These are phyloP conservation scores for Cheiracanthium punctorium DNA, from an alignment of 2,888 invertebrate genomes.

Conservation along the genomic window DNA sequence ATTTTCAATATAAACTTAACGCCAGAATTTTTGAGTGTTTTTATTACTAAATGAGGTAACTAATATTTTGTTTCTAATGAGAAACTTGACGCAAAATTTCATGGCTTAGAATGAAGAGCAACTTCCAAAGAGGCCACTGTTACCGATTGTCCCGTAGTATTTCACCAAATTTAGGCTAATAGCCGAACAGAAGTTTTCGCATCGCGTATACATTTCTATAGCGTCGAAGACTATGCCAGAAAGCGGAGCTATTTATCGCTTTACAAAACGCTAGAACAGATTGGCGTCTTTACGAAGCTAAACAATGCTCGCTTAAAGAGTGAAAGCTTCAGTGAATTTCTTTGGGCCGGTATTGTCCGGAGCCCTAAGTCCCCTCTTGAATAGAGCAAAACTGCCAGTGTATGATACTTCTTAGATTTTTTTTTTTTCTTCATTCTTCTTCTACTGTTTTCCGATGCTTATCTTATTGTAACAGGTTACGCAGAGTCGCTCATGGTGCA, in stretches of 20 bases:
- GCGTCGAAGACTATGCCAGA: constrained; percentile 31
- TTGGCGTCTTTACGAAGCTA: neutral
- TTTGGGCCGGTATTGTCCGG: constrained; percentile 44
- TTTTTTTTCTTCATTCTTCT: constrained; percentile 19
- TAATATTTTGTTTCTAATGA: too few relatives aligned
- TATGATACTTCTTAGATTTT: constrained; percentile 47
- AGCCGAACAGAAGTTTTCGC: constrained; percentile 32
- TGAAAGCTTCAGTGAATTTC: constrained; percentile 39
- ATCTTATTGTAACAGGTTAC: constrained; percentile 66
- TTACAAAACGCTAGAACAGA: neutral
- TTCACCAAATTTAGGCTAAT: constrained; percentile 53
- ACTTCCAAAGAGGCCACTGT: neutral
- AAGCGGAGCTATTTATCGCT: constrained; percentile 37
- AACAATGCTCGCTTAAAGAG: constrained; percentile 57
- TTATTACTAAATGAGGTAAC: too few relatives aligned
- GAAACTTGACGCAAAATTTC: too few relatives aligned
- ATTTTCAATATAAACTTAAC: too few relatives aligned
- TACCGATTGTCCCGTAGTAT: constrained; percentile 30
- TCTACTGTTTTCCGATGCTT: constrained; percentile 30
- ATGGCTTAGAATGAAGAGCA: too few relatives aligned
- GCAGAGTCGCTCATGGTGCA: constrained; percentile 52
- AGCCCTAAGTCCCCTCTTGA: constrained; percentile 27
- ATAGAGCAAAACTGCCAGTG: constrained; percentile 31
- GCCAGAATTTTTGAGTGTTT: too few relatives aligned
- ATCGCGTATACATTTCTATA: constrained; percentile 42